Evolutionary conservation across 2,113 vertebrate genomes (phyloP), one percentile per base, ranked within the genome.

Genomic region (Periophthalmus modestus): DNA sequence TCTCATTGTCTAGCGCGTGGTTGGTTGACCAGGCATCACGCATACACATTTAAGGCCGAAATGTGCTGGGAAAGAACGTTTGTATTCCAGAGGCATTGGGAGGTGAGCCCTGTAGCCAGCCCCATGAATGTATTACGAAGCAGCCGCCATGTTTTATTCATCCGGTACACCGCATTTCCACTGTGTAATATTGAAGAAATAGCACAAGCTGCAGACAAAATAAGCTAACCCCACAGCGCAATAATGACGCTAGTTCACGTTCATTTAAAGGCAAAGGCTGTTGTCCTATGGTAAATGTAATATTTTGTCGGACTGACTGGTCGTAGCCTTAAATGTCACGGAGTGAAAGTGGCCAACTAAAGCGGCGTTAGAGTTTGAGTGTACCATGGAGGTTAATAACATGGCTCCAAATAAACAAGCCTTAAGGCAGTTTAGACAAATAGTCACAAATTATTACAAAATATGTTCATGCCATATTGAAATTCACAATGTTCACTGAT

Each of bases 61-160:
- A 69, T n/a, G 24, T n/a, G 57, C n/a, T 69, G 2, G 59, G 59
- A 65, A 57, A 14, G 66, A 34, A 24, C 69, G 75, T 82, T 83
- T 84, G 55, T 81, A 77, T 82, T 83, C 80, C 77, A 70, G 62
- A 70, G 55, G 80, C 71, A 69, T 57, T 66, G 70, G 80, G 54
- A 70, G 61, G 69, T 54, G 73, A 72, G 72, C 65, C 58, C 73
- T 65, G 68, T 72, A 23, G 63, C 73, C 43, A 73, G 77, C 69
- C 58, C 66, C 75, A 76, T 78, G 79, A 85, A 76, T 74, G 68
- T 81, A 69, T 71, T 57, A 57, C 47, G 80, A 68, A 80, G 80
- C 24, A 39, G 55, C 62, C n/a, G 46, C 15, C 59, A 85, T 88
- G 79, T 78, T 86, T 89, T 87, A 90, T 88, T 89, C 79, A 88